Evolutionary conservation across 2,888 invertebrate species (phyloP).

Genomic region (Neuroscelio doddi): DNA sequence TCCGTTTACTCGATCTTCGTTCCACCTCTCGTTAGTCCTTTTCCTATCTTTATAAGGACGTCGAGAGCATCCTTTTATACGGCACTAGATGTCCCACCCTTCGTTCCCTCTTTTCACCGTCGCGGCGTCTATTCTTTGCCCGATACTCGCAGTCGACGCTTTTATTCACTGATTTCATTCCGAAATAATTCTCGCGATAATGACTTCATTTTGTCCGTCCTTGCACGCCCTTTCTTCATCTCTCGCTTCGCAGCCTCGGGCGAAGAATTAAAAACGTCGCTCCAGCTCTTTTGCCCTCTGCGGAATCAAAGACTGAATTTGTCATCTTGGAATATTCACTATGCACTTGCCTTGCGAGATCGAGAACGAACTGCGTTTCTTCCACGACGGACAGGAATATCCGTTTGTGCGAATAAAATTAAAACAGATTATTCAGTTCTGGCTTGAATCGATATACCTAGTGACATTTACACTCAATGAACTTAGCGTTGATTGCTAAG

Average conservation of each 20-base stretch:
- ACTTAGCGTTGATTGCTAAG: not conserved
- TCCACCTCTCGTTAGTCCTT: constrained; percentile 9
- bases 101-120: constrained; percentile 8
- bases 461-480: not conserved
- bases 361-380: not conserved
- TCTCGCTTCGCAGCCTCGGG: not conserved
- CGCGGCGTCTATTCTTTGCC: constrained; percentile 6
- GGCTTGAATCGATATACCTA: not conserved
- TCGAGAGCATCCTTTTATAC: constrained; percentile 5
- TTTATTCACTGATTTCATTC: constrained; percentile 51
- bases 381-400: not conserved
- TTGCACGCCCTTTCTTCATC: constrained; percentile 24
- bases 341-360: not conserved
- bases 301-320: constrained; percentile 12
- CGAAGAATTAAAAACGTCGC: constrained; percentile 12
- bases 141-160: constrained; percentile 22
- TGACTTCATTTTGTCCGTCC: constrained; percentile 35
- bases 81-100: constrained; percentile 8
- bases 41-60: constrained; percentile 12
- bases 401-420: not conserved
- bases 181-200: constrained; percentile 53
- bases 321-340: constrained; percentile 9
- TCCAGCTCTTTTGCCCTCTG: not conserved
- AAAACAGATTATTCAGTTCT: not conserved
- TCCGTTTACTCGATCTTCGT: constrained; percentile 13